Evolutionary conservation across 2,113 vertebrate genomes (phyloP).

Genomic region (Ceratotherium simum): DNA sequence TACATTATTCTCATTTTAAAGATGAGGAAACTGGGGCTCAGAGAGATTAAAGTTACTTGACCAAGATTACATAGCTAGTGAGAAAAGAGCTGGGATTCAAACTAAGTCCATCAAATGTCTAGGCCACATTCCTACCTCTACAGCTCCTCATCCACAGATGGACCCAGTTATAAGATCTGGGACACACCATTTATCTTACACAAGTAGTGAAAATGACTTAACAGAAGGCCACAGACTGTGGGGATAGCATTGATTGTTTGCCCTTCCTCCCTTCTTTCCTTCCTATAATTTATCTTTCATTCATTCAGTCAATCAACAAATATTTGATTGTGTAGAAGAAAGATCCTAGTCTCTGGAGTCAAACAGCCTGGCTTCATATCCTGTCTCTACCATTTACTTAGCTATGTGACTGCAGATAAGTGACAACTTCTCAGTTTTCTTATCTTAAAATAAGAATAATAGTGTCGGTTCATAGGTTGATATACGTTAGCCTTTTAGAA

Average conservation of each 20-base stretch:
- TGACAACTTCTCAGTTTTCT: conserved; percentile 36
- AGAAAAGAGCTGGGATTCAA: conserved; percentile 13
- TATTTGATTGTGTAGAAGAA: neutral
- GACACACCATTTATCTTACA: neutral
- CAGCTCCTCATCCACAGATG: neutral
- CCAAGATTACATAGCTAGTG: neutral
- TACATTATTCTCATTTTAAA: conserved; percentile 54
- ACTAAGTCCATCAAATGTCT: neutral
- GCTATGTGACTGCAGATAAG: neutral
- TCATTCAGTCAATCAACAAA: neutral
- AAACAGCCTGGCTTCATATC: neutral
- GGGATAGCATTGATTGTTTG: neutral
- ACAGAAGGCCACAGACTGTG: neutral
- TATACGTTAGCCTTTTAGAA: conserved; percentile 22
- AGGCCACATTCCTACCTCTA: neutral
- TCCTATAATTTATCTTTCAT: neutral
- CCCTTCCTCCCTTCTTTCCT: neutral
- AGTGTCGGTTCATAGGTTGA: neutral
- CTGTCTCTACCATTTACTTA: neutral
- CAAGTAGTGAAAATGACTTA: neutral
- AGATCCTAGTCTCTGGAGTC: neutral
- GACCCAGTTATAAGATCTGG: neutral
- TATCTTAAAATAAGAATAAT: conserved; percentile 3
- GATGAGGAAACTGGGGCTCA: neutral
- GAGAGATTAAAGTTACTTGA: conserved; percentile 3